A percentile compares a stretch with the other conserved stretches of the same genome.
These are phyloP conservation scores for Vanessa atalanta DNA, from an alignment of 1,140 invertebrate genomes.

Conservation along the genomic window DNA sequence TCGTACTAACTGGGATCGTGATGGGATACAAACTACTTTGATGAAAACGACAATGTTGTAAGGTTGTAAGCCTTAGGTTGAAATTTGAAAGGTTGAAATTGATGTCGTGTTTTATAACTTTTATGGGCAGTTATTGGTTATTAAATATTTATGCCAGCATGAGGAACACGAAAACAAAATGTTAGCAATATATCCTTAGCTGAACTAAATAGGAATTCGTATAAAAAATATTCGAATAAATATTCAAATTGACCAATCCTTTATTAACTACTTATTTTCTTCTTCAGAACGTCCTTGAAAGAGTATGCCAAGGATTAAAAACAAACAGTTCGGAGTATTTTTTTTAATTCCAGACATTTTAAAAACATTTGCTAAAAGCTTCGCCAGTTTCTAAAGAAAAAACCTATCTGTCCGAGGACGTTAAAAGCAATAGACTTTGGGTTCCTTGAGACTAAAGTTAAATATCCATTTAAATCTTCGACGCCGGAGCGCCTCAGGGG, in stretches of 20 bases:
- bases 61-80: not conserved
- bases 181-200: too few species aligned
- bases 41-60: not conserved
- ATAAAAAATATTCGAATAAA: not conserved
- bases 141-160: too few species aligned
- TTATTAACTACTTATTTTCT: slow-evolving; percentile 6
- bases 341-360: slow-evolving; percentile 64
- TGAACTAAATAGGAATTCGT: too few species aligned
- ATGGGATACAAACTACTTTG: not conserved
- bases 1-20: not conserved
- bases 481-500: slow-evolving; percentile 57
- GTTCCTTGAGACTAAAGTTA: slow-evolving; percentile 78
- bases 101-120: not conserved
- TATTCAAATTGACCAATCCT: slow-evolving; percentile 5
- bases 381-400: slow-evolving; percentile 65
- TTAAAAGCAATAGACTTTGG: slow-evolving; percentile 75
- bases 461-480: slow-evolving; percentile 80
- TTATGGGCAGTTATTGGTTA: too few species aligned
- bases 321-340: slow-evolving; percentile 46
- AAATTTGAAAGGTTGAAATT: not conserved
- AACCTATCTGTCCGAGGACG: slow-evolving; percentile 58
- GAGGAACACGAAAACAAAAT: too few species aligned
- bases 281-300: slow-evolving; percentile 15
- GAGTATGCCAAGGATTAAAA: slow-evolving; percentile 39
- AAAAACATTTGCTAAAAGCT: slow-evolving; percentile 76